phyloP scores from a whole-genome alignment of 2,113 vertebrate genomes.

The Pristiophorus japonicus region DNA sequence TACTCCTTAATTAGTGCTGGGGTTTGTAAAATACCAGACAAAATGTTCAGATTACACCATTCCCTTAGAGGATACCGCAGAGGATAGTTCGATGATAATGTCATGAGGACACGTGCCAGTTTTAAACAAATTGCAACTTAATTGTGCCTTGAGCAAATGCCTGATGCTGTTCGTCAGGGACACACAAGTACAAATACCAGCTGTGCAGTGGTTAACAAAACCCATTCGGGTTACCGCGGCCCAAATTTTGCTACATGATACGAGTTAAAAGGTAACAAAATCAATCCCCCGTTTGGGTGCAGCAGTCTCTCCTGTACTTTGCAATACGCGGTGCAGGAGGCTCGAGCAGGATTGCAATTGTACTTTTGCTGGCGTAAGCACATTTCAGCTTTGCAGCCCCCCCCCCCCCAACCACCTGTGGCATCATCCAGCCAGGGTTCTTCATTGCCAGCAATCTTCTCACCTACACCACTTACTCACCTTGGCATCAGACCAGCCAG shows the following conservation, averaged over 20 bases:
- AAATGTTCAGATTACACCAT: not conserved
- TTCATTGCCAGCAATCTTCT: not conserved
- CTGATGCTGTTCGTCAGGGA: not conserved
- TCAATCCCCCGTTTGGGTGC: not conserved
- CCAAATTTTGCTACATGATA: not conserved
- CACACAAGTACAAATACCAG: not conserved
- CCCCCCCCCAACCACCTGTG: no score
- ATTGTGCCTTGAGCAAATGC: not conserved
- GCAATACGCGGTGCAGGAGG: not conserved
- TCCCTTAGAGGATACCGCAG: not conserved
- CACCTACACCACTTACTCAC: not conserved
- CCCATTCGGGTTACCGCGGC: not conserved
- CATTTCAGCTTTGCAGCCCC: not conserved
- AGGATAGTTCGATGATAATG: not conserved
- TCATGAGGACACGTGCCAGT: not conserved
- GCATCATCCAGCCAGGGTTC: not conserved
- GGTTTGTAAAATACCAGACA: not conserved
- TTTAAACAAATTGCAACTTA: not conserved
- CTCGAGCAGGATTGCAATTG: not conserved
- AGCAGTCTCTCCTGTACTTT: not conserved
- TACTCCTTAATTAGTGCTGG: no score
- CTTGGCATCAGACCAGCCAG: not conserved
- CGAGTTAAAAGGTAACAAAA: not conserved
- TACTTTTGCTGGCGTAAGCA: not conserved
- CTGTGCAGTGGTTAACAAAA: not conserved